phyloP scores from a whole-genome alignment of 2,113 vertebrate genomes.

The Callipepla squamata region DNA sequence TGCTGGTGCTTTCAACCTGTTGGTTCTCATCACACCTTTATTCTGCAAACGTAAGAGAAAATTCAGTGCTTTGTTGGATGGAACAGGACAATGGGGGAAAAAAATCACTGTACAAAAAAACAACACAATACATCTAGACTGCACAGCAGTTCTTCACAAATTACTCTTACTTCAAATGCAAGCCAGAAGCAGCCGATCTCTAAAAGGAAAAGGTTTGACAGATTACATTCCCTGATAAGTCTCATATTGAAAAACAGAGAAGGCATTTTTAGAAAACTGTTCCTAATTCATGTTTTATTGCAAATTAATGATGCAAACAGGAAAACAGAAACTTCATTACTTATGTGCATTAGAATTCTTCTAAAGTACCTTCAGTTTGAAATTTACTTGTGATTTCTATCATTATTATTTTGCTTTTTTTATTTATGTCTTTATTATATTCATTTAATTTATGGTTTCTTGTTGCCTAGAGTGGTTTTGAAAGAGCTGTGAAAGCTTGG shows the following conservation, averaged over 20 bases:
- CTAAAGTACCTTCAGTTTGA: background rate
- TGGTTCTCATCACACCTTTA: background rate
- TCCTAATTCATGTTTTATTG: conserved; percentile 48
- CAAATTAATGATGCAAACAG: conserved; percentile 39
- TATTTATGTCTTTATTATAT: conserved; percentile 14
- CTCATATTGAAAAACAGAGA: conserved; percentile 37
- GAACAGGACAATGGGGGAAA: background rate
- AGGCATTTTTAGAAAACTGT: background rate
- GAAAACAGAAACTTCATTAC: conserved; percentile 30
- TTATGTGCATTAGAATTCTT: background rate
- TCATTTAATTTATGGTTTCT: background rate
- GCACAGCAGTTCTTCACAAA: background rate
- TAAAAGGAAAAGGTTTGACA: conserved; percentile 31
- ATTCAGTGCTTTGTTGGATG: background rate
- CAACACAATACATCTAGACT: background rate
- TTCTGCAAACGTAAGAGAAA: conserved; percentile 26
- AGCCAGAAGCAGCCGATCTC: conserved; percentile 10
- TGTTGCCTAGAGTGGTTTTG: background rate
- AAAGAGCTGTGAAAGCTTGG: background rate
- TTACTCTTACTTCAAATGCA: conserved; percentile 28
- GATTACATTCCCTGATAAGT: conserved; percentile 25
- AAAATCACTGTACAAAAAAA: background rate
- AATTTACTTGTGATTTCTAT: background rate
- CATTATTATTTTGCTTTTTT: background rate
- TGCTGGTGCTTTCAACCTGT: background rate